phyloP scores from a whole-genome alignment of 2,113 vertebrate species.

The Propithecus coquereli region DNA sequence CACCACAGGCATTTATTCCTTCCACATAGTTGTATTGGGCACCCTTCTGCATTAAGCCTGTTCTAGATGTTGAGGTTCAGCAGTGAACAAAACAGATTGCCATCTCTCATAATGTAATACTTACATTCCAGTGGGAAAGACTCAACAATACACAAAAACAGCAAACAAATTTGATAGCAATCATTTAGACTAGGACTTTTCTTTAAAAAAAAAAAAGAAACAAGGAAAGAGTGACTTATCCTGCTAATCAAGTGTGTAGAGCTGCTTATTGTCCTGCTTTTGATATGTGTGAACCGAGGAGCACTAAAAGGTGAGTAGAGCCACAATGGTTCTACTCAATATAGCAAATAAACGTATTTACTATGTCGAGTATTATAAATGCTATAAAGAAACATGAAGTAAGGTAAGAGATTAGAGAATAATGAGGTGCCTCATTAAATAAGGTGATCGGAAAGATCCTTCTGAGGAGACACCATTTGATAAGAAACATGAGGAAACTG shows the following conservation, averaged over 20 bases:
- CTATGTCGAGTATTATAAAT: background rate
- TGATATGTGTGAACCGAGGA: conserved; percentile 91
- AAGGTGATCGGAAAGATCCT: background rate
- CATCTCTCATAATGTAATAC: background rate
- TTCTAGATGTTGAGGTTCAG: background rate
- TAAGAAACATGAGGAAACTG: background rate
- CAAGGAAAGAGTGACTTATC: conserved; percentile 67
- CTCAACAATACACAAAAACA: background rate
- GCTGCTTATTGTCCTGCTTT: conserved; percentile 84
- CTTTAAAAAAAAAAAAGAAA: conserved; percentile 38
- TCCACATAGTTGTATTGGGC: background rate
- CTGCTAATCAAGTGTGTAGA: conserved; percentile 90
- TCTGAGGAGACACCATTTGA: background rate
- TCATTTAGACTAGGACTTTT: background rate
- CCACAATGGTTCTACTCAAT: conserved; percentile 81
- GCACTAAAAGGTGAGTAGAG: conserved; percentile 90
- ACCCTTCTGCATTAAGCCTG: background rate
- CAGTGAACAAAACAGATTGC: background rate
- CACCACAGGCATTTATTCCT: background rate
- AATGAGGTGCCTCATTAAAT: background rate
- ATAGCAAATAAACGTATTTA: background rate
- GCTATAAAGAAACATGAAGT: background rate
- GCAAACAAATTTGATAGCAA: background rate
- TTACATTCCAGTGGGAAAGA: background rate
- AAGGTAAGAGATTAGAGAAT: background rate